phyloP scores from a whole-genome alignment of 1,140 invertebrate genomes.

The Psilanteris sp. region DNA sequence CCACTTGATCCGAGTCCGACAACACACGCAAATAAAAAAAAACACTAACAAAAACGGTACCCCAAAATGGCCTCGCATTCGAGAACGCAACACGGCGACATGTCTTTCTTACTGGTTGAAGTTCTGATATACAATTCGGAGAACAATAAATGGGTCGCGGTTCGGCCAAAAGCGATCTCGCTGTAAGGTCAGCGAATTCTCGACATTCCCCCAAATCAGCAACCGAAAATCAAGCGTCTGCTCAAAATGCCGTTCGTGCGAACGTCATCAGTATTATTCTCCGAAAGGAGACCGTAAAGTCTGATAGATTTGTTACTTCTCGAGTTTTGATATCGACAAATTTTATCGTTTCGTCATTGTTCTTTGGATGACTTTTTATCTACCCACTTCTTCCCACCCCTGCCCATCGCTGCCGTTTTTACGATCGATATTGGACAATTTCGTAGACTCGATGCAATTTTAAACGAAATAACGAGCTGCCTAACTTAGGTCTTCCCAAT shows the following conservation, averaged over 20 bases:
- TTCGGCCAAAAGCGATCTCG: conserved; percentile 35
- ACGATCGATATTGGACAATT: conserved; percentile 24
- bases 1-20: no score
- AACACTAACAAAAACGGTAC: background rate
- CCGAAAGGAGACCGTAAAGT: conserved; percentile 56
- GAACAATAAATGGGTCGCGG: conserved; percentile 41
- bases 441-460: conserved; percentile 16
- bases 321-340: conserved; percentile 57
- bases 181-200: conserved; percentile 49
- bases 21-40: no score
- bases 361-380: conserved; percentile 52
- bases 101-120: conserved; percentile 47
- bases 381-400: background rate
- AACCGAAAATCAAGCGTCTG: conserved; percentile 50
- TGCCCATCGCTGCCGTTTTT: conserved; percentile 1
- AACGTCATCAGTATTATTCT: conserved; percentile 63
- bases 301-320: conserved; percentile 61
- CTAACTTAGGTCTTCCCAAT: conserved; percentile 40
- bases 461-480: conserved; percentile 13
- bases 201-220: conserved; percentile 52
- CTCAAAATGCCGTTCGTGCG: conserved; percentile 60
- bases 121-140: conserved; percentile 44
- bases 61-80: background rate
- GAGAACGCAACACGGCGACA: conserved; percentile 13
- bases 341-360: conserved; percentile 44